Base-by-base conservation (phyloP, 2,888 invertebrate species). In the Imbricaverruca yamaguchii region DNA sequence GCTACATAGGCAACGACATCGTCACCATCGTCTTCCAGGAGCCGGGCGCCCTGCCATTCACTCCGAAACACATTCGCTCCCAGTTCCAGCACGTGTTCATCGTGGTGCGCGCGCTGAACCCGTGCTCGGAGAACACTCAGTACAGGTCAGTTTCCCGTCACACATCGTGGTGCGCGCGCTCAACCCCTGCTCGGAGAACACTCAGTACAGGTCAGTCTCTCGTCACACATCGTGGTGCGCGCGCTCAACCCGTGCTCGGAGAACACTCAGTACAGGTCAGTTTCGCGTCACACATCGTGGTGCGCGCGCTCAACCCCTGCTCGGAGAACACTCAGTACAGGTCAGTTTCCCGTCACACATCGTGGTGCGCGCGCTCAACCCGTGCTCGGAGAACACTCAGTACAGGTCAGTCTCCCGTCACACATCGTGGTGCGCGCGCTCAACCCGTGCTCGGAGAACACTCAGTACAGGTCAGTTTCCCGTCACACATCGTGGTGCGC, bases 1-100 rank as follows among this genome's bases (percentile, higher is more conserved):
- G 98, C 56, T 97, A 98, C 88, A 97, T 98, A 86, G 98, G 98
- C 85, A 98, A 98, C 87, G 97, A 98, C 89, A 97, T 98, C 87
- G 97, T 98, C 81, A 98, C 97, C 21, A 94, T 98, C 85, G 94
- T 98, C 82, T 98, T 98, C 89, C 90, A 94, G 82, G 95, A 95
- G 88, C 95, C 96, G 0, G 96, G 96, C 80, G 94, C 97, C 55
- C 90, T 93, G 81, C 95, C 97, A 0, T 98, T 98, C 88, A 95
- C 95, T 82, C 97, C 98, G 81, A 92, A 94, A 86, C 93, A 94
- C 85, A 96, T 98, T 85, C 92, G 97, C 82, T 97, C 97, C 80
- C 97, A 98, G 87, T 98, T 98, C 88, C 98, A 98, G 87, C 98
- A 98, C 88, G 97, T 98, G 61, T 98, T 98, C 88, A 93, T 98